A percentile compares a stretch with the other conserved stretches of the same genome.
Evolutionary conservation across 2,113 vertebrate species (phyloP).

Genomic region (Phodopus roborovskii): DNA sequence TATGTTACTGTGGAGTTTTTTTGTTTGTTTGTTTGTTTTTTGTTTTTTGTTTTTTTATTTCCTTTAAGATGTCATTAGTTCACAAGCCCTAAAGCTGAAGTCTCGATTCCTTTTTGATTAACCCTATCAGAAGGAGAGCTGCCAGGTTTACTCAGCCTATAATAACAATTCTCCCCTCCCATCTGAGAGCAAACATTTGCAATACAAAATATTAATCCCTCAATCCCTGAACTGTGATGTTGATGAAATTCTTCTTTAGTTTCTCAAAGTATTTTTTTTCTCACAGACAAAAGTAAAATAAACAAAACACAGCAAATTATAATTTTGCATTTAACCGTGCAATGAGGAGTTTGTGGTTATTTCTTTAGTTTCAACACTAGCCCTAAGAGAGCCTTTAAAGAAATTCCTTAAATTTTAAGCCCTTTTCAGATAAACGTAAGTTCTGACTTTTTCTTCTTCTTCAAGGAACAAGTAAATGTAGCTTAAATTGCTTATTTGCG

Average conservation of each 20-base stretch:
- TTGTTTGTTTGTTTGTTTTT: no score
- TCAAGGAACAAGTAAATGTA: background rate
- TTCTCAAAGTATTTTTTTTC: background rate
- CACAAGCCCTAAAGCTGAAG: background rate
- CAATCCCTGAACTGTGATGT: background rate
- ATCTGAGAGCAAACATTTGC: background rate
- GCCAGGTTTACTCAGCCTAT: background rate
- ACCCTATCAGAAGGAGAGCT: constrained; percentile 13
- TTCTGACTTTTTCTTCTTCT: background rate
- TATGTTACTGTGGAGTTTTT: background rate
- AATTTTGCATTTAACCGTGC: background rate
- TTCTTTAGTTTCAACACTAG: background rate
- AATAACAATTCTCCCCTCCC: background rate
- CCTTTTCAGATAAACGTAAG: background rate
- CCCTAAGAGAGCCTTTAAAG: background rate
- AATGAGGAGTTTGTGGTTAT: background rate
- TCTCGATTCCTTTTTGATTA: constrained; percentile 28
- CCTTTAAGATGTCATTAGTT: constrained; percentile 36
- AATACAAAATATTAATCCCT: background rate
- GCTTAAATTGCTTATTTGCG: background rate
- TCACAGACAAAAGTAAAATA: background rate
- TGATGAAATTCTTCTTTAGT: background rate
- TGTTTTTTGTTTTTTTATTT: constrained; percentile 22
- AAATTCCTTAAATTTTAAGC: constrained; percentile 20
- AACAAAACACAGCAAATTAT: background rate